Conservation (phyloP, 2,113 vertebrate species). For the Aphyosemion australe region DNA sequence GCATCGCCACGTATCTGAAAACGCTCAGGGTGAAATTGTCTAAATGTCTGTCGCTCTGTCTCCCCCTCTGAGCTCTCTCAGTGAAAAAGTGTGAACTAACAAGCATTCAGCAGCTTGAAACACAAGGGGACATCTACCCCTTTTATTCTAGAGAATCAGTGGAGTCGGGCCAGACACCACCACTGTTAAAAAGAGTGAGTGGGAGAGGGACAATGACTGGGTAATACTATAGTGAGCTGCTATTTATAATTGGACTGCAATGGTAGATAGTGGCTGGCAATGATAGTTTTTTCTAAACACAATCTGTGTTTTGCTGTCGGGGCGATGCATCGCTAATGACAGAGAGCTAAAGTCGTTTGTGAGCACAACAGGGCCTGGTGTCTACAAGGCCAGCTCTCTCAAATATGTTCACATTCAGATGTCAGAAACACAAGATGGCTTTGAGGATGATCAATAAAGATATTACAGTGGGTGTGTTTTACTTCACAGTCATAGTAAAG, state of each 20-base stretch:
- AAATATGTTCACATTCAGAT: constrained; percentile 56
- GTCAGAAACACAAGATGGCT: constrained; percentile 29
- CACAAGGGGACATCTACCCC: constrained; percentile 75
- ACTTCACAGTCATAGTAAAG: too few species aligned
- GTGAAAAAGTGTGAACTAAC: constrained; percentile 61
- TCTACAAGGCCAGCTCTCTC: constrained; percentile 48
- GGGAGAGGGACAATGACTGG: constrained; percentile 44
- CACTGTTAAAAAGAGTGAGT: constrained; percentile 61
- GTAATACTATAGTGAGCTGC: constrained; percentile 74
- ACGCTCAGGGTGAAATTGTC: constrained; percentile 28
- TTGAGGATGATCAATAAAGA: constrained; percentile 2
- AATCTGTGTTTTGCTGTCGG: constrained; percentile 77
- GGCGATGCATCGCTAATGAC: constrained; percentile 79
- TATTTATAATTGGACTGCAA: constrained; percentile 78
- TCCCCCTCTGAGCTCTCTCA: constrained; percentile 20
- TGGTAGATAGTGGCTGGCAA: constrained; percentile 73
- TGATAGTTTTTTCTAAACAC: constrained; percentile 67
- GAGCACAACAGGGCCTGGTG: constrained; percentile 64
- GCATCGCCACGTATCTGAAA: not conserved
- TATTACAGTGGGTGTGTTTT: not conserved
- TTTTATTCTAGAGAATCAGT: constrained; percentile 75
- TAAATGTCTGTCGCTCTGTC: constrained; percentile 10
- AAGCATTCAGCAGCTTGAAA: constrained; percentile 67
- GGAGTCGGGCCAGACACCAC: constrained; percentile 69
- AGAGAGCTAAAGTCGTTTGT: constrained; percentile 70